Evolutionary conservation across 2,888 invertebrate species (phyloP).

Genomic region (Therioaphis trifolii): DNA sequence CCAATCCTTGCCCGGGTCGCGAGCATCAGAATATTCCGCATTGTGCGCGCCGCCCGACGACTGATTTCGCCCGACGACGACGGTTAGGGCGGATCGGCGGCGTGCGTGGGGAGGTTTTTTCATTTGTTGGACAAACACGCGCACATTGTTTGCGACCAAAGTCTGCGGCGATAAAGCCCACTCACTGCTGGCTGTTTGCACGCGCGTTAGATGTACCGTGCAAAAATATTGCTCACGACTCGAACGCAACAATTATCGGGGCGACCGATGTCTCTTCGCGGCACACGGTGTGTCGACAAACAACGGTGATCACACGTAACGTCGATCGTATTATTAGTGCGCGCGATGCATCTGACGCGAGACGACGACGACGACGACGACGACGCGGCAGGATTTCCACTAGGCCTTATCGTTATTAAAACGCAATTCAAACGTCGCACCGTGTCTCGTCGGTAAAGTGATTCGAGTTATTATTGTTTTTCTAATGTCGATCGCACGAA

Average conservation of each 20-base stretch:
- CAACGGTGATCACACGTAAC: background rate
- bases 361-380: too few species aligned
- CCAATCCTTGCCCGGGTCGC: constrained; percentile 18
- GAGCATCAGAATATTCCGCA: constrained; percentile 23
- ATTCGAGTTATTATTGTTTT: too few species aligned
- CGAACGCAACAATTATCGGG: background rate
- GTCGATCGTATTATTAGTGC: too few species aligned
- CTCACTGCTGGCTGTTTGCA: too few species aligned
- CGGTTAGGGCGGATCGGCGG: background rate
- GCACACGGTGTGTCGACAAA: too few species aligned
- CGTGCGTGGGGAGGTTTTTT: background rate
- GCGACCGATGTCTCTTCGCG: background rate
- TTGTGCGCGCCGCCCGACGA: background rate
- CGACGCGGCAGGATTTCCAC: too few species aligned
- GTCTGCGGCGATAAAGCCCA: background rate
- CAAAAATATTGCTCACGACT: background rate
- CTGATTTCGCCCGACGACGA: background rate
- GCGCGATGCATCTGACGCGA: too few species aligned
- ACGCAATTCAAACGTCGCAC: too few species aligned
- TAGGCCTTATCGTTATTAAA: too few species aligned
- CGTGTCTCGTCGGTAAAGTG: too few species aligned
- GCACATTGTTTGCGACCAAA: background rate
- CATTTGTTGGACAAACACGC: background rate
- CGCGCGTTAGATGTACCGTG: background rate
- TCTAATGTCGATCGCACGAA: too few species aligned